Evolutionary conservation across 2,888 invertebrate species (phyloP), one percentile per base, ranked within the genome.

Genomic region (Ferrisia virgata): DNA sequence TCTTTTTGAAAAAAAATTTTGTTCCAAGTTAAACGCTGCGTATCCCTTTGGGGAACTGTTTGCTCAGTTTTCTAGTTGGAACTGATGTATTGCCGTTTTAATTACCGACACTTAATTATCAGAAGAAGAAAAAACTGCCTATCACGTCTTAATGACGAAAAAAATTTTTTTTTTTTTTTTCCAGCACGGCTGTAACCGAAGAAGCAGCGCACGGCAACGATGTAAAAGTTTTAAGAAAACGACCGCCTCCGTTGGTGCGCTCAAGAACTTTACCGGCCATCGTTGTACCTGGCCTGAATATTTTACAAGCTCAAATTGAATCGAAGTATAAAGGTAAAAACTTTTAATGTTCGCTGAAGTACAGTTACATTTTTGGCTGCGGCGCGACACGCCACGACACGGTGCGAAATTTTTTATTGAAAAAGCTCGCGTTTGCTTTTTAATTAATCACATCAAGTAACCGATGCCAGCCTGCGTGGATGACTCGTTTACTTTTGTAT

Each of bases 231-330:
- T 81, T 72, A 18, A 79, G 85, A 69, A 86, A 86, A 84, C 90
- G 91, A 47, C 94, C 93, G 28, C 93, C 94, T 13, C 95, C 96
- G 0, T 89, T 96, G 86, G 90, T 96, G 86, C 92, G 96, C 87
- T 96, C 96, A 64, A 92, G 95, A 87, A 96, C 96, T 6, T 90
- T 96, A 85, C 96, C 96, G 64, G 95, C 96, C 86, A 96, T 96
- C 88, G 93, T 96, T 76, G 94, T 94, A 64, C 96, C 96, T 0
- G 95, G 95, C 82, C 92, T 96, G 87, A 93, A 91, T 87, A 94
- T 95, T 87, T 91, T 95, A 39, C 94, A 95, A 86, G 93, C 95
- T 84, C 94, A 95, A 89, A 92, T 95, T 87, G 95, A 95, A 87
- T 93, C 93, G 84, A 91, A 91, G 86, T 91, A 92, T 87, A 90